Evolutionary conservation across 2,888 invertebrate species (phyloP).

Genomic region (Dyspetes luteomarginatus): DNA sequence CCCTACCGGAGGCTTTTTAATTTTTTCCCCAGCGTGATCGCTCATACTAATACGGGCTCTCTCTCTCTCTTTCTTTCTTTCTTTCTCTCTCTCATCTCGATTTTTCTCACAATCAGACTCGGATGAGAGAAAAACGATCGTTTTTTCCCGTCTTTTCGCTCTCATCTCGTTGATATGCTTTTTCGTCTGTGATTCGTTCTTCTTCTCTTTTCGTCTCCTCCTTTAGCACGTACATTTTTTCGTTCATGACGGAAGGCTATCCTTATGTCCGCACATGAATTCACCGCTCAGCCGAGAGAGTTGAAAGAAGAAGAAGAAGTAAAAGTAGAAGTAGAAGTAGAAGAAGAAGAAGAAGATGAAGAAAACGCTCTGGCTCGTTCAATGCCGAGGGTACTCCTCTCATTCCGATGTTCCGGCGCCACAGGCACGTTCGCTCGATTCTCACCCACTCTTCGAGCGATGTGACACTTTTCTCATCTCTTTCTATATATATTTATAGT

Average conservation of each 20-base stretch:
- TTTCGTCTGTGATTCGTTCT: neutral
- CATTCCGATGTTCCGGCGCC: slow-evolving; percentile 46
- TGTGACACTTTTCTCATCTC: slow-evolving; percentile 1
- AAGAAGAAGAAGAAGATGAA: neutral
- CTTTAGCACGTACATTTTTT: slow-evolving; percentile 27
- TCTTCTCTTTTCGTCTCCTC: neutral
- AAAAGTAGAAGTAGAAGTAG: no score
- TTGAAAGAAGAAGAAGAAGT: no score
- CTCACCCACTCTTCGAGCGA: slow-evolving; percentile 24
- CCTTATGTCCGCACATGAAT: no score
- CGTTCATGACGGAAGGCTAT: slow-evolving; percentile 7
- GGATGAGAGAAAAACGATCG: neutral
- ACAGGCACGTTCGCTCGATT: slow-evolving; percentile 53
- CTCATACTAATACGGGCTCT: slow-evolving; percentile 7
- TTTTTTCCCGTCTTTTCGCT: neutral
- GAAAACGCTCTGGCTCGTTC: slow-evolving; percentile 12
- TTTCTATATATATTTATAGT: neutral
- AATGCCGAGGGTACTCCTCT: neutral
- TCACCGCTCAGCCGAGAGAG: no score
- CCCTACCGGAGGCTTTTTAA: neutral
- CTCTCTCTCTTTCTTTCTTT: neutral
- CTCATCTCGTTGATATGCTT: slow-evolving; percentile 22
- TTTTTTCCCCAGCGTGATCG: neutral
- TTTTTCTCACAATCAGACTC: no score
- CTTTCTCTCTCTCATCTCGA: no score